Evolutionary conservation across 2,797 vertebrate genomes (phyloP).

Genomic region (Moxostoma hubbsi): DNA sequence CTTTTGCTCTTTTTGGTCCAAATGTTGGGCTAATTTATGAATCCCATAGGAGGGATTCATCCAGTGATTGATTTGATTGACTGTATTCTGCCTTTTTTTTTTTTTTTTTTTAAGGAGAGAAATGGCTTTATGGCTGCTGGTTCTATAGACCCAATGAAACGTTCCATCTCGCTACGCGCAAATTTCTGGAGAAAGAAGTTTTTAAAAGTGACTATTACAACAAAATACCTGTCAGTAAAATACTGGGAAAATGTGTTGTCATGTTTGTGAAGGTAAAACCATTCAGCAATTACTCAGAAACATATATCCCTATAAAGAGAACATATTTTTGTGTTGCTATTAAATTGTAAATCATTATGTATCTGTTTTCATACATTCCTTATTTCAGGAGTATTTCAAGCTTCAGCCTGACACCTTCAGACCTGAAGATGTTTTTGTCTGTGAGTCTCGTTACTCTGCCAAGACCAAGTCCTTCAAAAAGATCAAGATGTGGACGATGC

Average conservation of each 20-base stretch:
- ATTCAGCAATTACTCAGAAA: background rate
- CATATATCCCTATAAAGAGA: background rate
- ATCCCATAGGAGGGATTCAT: background rate
- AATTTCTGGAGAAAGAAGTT: constrained; percentile 98
- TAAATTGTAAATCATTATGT: background rate
- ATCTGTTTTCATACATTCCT: background rate
- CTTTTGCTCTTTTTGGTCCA: too few species aligned
- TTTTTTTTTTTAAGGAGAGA: constrained; percentile 84
- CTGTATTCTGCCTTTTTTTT: background rate
- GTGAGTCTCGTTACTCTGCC: constrained; percentile 96
- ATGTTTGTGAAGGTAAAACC: constrained; percentile 99
- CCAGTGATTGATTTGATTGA: too few species aligned
- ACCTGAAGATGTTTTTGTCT: constrained; percentile 94
- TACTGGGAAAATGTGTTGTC: constrained; percentile 97
- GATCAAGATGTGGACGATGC: constrained; percentile 99
- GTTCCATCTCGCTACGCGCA: constrained; percentile 95
- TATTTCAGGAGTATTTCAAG: constrained; percentile 93
- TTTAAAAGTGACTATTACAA: constrained; percentile 99
- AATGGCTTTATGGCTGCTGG: constrained; percentile 98
- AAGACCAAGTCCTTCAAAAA: constrained; percentile 99
- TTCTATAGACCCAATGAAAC: constrained; percentile 99
- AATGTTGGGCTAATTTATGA: too few species aligned
- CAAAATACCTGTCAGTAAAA: constrained; percentile 97
- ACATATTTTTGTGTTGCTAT: background rate
- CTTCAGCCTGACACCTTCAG: constrained; percentile 92